Evolutionary conservation across 2,113 vertebrate genomes (phyloP), one percentile per base, ranked within the genome.

Genomic region (Orthonyx spaldingii): DNA sequence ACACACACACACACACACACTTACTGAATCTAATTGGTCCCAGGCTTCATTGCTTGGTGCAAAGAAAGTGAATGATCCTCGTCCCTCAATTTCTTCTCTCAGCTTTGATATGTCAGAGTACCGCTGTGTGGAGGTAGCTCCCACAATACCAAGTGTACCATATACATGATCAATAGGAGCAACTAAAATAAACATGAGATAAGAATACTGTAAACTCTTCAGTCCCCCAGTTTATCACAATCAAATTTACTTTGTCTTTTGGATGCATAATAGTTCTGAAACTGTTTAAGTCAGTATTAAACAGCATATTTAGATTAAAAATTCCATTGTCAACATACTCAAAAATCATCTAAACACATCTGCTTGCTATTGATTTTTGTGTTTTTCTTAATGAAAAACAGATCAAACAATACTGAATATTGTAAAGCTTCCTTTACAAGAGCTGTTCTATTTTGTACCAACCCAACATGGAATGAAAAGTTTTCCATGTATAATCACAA

Each of bases 11-110:
- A 9, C 4, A 16, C 30, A 50, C 7, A 84, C 32, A 82, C 98
- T 98, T 98, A 99, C 99, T 60, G 94, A n/a, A 87, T 98, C 98
- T 96, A 99, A 91, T 68, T 97, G 91, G 10, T 99, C 98, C 99
- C 99, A 99, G 35, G 99, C 99, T 7, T 99, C 99, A 14, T 99
- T 99, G 91, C 99, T 99, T 11, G 99, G 99, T 78, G 99, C 98
- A 90, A 99, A 99, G 94, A 99, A 98, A 30, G 99, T 99, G 89
- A 94, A 99, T 0, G 99, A 99, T 50, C 99, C 99, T 26, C 97
- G 84, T 86, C 99, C 99, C 92, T 99, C 99, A 9, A 99, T 99
- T 92, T 99, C 99, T 77, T 97, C 91, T 89, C 97, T 98, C 69
- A 99, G 97, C 44, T 98, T 98, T 53, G 99, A 99, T 37, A 98